Evolutionary conservation across 2,113 vertebrate species (phyloP).

Genomic region (Strix uralensis): DNA sequence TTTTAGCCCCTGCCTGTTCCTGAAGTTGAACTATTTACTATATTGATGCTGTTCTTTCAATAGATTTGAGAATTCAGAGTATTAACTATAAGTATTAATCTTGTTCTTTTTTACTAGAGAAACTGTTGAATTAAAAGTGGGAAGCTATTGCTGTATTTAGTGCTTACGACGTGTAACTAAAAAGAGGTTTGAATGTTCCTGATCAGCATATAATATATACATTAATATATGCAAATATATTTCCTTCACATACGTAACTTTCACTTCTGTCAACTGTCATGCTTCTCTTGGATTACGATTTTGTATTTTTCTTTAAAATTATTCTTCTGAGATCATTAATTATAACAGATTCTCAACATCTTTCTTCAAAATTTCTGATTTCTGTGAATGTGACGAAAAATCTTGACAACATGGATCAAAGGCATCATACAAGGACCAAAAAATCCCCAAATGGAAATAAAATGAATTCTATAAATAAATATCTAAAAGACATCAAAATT

Average conservation of each 20-base stretch:
- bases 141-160: not conserved
- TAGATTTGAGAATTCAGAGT: not conserved
- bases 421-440: not conserved
- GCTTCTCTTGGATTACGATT: not conserved
- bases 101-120: not conserved
- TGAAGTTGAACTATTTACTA: not conserved
- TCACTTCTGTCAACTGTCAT: not conserved
- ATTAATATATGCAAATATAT: not conserved
- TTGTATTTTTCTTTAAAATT: not conserved
- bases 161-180: not conserved
- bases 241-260: not conserved
- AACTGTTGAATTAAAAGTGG: not conserved
- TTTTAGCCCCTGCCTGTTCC: not conserved
- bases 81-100: not conserved
- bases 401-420: not conserved
- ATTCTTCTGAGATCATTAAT: not conserved
- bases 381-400: not conserved
- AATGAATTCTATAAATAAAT: not conserved
- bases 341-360: not conserved
- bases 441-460: not conserved
- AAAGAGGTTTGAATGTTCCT: not conserved
- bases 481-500: not conserved
- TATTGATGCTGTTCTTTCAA: not conserved
- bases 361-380: not conserved
- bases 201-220: not conserved